Base-by-base conservation (phyloP, 2,797 vertebrate genomes). In the Gymnocypris eckloni region DNA sequence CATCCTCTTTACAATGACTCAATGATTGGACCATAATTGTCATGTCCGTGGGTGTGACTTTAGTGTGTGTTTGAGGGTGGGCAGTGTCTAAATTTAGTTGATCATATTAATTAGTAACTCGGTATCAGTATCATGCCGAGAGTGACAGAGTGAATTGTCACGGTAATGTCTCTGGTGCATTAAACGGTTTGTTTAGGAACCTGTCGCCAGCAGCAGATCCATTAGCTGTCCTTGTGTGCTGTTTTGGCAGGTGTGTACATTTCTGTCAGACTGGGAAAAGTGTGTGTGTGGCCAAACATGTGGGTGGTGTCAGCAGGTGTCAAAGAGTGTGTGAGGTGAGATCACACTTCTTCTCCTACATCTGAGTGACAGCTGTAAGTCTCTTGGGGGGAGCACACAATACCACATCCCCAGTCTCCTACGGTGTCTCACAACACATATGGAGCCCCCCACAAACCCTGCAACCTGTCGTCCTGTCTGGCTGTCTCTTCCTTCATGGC, bases 261-360 rank as follows among this genome's bases (percentile, higher is more conserved):
- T 79, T 59, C 28, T 79, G 71, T 67, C 48, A 69, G 45, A 33
- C 12, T 43, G 71, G n/a, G 39, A 56, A 59, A 61, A 20, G 56
- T 45, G 54, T 77, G 41, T 82, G 67, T 67, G 76, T 83, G 71
- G 71, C 59, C 52, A 78, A 67, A 56, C 73, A 61, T 48, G 39
- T 83, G 73, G 69, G 33, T 50, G 43, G 82, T 80, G 84, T 76
- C 50, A 79, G 84, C 39, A 72, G 61, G 73, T 88, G 79, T 79
- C 59, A 73, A 71, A 37, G 59, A 79, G 80, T 66, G 54, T 69
- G 59, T 81, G 82, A 83, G 86, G 79, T 89, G 86, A 76, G 80
- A 83, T 90, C 37, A 66, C 77, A 84, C 83, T 86, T 39, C n/a
- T n/a, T n/a, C 56, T 87, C 15, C 52, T 84, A 22, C 43, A 61